Base-by-base conservation (phyloP, 2,888 invertebrate genomes). In the Odontocolon sp. region DNA sequence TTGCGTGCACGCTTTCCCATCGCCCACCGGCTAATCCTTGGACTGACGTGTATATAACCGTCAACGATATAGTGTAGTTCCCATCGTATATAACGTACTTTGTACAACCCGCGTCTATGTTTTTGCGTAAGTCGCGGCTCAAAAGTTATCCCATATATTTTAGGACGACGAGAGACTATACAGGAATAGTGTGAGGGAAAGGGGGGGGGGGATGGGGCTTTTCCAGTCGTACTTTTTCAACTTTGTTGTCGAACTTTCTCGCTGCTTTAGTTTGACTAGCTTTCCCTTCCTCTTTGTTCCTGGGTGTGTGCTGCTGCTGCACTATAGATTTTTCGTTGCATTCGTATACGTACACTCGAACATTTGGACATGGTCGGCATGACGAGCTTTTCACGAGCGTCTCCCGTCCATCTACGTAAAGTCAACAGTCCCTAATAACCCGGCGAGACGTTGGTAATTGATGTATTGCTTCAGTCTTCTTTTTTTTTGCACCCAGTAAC, bases 111-210 rank as follows among this genome's bases (percentile, higher is more conserved):
- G 59, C n/a, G 42, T 61, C 47, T 47, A 47, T 57, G 38, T 57
- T 57, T 47, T 23, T 36, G 61, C 52, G 16, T 57, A 76, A 76
- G 75, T 73, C 68, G 57, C 71, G 81, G 82, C 74, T 85, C 81
- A 81, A 84, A 84, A 86, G 80, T 86, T 84, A 57, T 61, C 57
- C 74, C 82, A 82, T 86, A 76, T 76, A 85, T 84, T 85, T 82
- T 45, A 57, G 66, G 74, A 47, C 67, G 72, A 42, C 38, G 76
- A 28, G 63, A 52, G 36, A 50, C 38, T 42, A 42, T 8, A 40
- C 70, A 4, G 61, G 31, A 56, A 42, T 18, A 68, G 54, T 31
- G 38, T 36, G 47, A 57, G 40, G 36, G 14, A 38, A 50, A 36
- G 28, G 21, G 66, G 14, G 14, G 5, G 16, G 8, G 31, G n/a